These are phyloP conservation scores for Halichoerus grypus DNA, from an alignment of 2,113 vertebrate species.

Conservation along the genomic window DNA sequence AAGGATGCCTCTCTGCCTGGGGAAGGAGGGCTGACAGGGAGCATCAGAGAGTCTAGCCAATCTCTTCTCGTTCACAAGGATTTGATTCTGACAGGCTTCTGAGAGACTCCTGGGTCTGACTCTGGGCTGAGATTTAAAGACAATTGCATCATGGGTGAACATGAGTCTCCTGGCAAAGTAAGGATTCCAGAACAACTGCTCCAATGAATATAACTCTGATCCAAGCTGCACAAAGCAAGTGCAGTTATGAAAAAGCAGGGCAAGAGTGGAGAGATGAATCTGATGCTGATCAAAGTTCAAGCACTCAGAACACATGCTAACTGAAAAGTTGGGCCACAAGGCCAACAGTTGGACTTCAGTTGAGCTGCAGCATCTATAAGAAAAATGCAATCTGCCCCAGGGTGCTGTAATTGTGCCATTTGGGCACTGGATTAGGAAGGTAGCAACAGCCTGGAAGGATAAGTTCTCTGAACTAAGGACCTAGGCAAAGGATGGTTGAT, in stretches of 20 bases:
- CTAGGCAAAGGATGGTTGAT: background rate
- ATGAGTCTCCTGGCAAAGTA: background rate
- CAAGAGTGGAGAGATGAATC: constrained; percentile 4
- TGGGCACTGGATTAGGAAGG: constrained; percentile 12
- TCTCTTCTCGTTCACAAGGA: background rate
- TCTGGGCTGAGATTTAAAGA: constrained; percentile 21
- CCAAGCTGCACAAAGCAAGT: background rate
- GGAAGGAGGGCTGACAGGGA: background rate
- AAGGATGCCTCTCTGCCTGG: background rate
- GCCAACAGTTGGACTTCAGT: constrained; percentile 8
- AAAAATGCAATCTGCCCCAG: background rate
- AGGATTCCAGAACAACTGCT: background rate
- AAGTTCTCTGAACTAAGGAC: background rate
- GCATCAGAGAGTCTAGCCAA: background rate
- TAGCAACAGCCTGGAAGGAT: background rate
- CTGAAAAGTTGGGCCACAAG: background rate
- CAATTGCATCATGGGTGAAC: background rate
- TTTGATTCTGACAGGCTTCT: constrained; percentile 10
- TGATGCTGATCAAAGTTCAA: constrained; percentile 9
- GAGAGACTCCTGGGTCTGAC: background rate
- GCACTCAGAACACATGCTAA: background rate
- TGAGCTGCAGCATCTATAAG: background rate
- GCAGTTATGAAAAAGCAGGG: constrained; percentile 43
- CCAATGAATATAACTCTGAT: constrained; percentile 19
- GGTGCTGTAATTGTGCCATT: background rate